Base-by-base conservation (phyloP, 37 sponge, comb jelly and placozoan species). In the Hormiphora californensis region DNA sequence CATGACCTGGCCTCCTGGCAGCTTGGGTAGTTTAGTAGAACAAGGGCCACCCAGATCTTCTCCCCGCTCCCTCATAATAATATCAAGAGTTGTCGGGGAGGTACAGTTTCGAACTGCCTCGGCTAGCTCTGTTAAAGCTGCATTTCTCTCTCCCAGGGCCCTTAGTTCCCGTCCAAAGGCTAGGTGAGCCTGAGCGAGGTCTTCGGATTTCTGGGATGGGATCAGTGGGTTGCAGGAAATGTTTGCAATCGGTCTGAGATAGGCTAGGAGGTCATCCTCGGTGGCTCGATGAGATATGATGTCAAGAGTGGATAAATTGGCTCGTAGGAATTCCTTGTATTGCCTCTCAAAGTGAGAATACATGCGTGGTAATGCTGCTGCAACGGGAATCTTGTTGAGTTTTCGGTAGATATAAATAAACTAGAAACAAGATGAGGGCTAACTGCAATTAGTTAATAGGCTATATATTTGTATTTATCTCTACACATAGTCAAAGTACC, bases 271-370 rank as follows among this genome's bases (percentile, higher is more conserved):
- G 7, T 2, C 28, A 0, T 21, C 25, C 23, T 73, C 81, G 1
- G 81, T 43, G 0, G 44, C 38, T 28, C 46, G 8, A 46, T 73
- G 40, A 40, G 40, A 22, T 40, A 21, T 4, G 2, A 73, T 0
- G 41, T 73, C 28, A 0, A 73, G 43, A 22, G 12, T 43, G 15
- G 46, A 43, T 4, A 73, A 46, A 46, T 73, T 43, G 81, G 12
- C 23, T 40, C 81, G 41, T 23, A 73, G 46, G 23, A 73, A 73
- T 43, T 73, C 81, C 1, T 43, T 36, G 44, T 33, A 73, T 28
- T 73, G 81, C 1, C 81, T 22, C 27, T 73, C 81, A 19, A 73
- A 73, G 21, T 73, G 81, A 3, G 81, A 73, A 28, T 40, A 73
- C 81, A 73, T 73, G 37, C n/a, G n/a, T n/a, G n/a, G n/a, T n/a